Base-by-base conservation (phyloP, 2,888 invertebrate species). In the Dromius quadrimaculatus region DNA sequence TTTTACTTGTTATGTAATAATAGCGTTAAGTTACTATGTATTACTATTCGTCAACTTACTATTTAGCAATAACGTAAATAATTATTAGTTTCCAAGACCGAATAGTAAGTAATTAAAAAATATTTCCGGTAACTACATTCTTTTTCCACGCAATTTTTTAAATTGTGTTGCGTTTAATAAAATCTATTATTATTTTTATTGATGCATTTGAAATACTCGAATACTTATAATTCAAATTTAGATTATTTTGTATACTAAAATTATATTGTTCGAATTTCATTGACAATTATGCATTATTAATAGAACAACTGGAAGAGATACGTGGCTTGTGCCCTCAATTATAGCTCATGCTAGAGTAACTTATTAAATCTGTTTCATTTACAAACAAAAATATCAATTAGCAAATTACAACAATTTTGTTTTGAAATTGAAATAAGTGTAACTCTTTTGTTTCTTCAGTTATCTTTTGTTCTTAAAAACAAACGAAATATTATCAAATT, bases 1-100 rank as follows among this genome's bases (percentile, higher is more conserved):
- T 23, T 15, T n/a, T n/a, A 13, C 15, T 43, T 6, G 43, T 63
- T 63, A 45, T 45, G 41, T 63, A 63, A 63, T 28, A 20, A n/a
- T 47, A 19, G 11, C 20, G n/a, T 34, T 38, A 20, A 59, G 6
- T n/a, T 38, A n/a, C 6, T 22, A n/a, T 47, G 11, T 47, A 22
- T 47, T 47, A 9, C 22, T 20, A 4, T 47, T 22, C 47, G 17
- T 22, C n/a, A 20, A 41, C 2, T 11, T 11, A 50, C 15, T 20
- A 23, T 59, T 59, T 59, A 15, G 59, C 1, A 59, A 36, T 59
- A 17, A 47, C 19, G 20, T 47, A 3, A 20, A 17, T 19, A 36
- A 59, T 47, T 47, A 47, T 59, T 36, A 20, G 19, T 36, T 34
- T 36, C 2, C n/a, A n/a, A n/a, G n/a, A n/a, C n/a, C n/a, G n/a